phyloP scores from a whole-genome alignment of 1,140 invertebrate genomes.

The Drosophila saltans region DNA sequence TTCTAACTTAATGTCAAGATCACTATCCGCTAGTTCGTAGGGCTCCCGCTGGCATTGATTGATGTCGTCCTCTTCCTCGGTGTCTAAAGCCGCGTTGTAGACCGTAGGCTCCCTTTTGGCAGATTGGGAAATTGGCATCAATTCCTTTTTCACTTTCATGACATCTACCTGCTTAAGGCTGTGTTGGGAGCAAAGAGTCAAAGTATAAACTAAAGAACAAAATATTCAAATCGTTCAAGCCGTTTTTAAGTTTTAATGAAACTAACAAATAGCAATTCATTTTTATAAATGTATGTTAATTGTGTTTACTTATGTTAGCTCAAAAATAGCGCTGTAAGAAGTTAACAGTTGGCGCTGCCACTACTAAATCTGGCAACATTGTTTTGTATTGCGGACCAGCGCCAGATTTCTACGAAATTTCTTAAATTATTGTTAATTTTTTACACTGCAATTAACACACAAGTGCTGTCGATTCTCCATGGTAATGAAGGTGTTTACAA shows the following conservation, averaged over 20 bases:
- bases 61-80: not conserved
- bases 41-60: slow-evolving; percentile 1
- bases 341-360: no score
- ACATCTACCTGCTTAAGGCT: not conserved
- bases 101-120: not conserved
- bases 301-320: no score
- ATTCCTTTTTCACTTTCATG: not conserved
- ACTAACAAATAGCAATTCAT: no score
- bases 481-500: slow-evolving; percentile 69
- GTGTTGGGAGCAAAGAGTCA: no score
- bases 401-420: slow-evolving; percentile 58
- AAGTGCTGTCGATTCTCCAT: slow-evolving; percentile 50
- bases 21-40: slow-evolving; percentile 8
- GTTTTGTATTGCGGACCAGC: not conserved
- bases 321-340: no score
- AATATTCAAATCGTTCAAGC: no score
- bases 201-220: no score
- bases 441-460: slow-evolving; percentile 61
- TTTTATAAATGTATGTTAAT: no score
- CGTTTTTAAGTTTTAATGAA: no score
- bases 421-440: slow-evolving; percentile 54
- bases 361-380: no score
- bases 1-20: slow-evolving; percentile 7
- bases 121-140: not conserved
- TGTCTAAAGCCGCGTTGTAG: not conserved